Percentiles rank a stretch among this genome's conserved stretches.
These are phyloP conservation scores for Alloplasta piceator DNA, from an alignment of 2,888 invertebrate genomes.

Conservation along the genomic window DNA sequence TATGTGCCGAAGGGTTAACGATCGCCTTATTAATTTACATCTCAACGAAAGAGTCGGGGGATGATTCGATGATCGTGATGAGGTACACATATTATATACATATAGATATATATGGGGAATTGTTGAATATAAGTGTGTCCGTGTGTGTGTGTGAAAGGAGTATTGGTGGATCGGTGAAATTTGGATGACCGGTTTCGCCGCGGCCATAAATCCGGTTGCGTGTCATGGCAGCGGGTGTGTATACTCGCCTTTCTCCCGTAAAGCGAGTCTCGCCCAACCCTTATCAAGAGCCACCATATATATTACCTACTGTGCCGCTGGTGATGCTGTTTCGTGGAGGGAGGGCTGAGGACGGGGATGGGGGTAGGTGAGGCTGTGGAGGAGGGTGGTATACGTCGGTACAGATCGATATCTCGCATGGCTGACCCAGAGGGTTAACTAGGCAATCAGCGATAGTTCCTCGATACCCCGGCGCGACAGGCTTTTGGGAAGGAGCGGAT, in stretches of 20 bases:
- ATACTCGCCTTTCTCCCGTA: slow-evolving; percentile 31
- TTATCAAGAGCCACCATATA: slow-evolving; percentile 74
- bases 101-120: slow-evolving; percentile 20
- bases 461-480: slow-evolving; percentile 72
- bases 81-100: background rate
- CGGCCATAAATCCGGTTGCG: slow-evolving; percentile 62
- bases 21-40: slow-evolving; percentile 49
- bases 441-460: slow-evolving; percentile 82
- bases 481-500: slow-evolving; percentile 17
- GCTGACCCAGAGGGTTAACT: slow-evolving; percentile 81
- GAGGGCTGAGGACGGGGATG: background rate
- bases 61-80: slow-evolving; percentile 36
- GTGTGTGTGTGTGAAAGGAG: slow-evolving; percentile 27
- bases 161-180: slow-evolving; percentile 37
- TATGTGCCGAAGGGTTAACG: slow-evolving; percentile 39
- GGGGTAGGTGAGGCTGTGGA: slow-evolving; percentile 22
- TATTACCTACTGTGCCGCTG: slow-evolving; percentile 6
- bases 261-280: slow-evolving; percentile 68
- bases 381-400: slow-evolving; percentile 48
- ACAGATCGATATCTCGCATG: slow-evolving; percentile 79
- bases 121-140: background rate
- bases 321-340: slow-evolving; percentile 2
- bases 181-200: slow-evolving; percentile 54
- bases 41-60: slow-evolving; percentile 17
- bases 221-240: slow-evolving; percentile 44